A percentile compares a stretch with the other conserved stretches of the same genome.
These are phyloP conservation scores for Oenanthe melanoleuca DNA, from an alignment of 2,113 vertebrate genomes.

Conservation along the genomic window DNA sequence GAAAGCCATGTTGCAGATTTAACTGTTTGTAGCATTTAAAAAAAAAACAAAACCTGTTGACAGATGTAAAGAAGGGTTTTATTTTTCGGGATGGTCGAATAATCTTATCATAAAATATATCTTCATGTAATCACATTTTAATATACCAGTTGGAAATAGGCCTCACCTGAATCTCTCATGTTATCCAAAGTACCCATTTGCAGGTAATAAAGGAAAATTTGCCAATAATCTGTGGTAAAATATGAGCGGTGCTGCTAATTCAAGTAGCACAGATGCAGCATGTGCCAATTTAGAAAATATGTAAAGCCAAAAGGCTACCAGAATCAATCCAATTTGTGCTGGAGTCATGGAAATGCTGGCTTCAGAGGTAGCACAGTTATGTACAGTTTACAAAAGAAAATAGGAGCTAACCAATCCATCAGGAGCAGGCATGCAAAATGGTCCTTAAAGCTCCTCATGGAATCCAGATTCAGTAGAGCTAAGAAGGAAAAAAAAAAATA, in stretches of 20 bases:
- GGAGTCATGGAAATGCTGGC: background rate
- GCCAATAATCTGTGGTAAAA: constrained; percentile 45
- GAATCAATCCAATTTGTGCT: constrained; percentile 40
- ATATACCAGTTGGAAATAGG: background rate
- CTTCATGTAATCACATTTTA: background rate
- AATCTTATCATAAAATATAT: background rate
- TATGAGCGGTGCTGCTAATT: constrained; percentile 26
- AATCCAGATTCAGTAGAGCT: constrained; percentile 65
- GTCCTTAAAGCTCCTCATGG: constrained; percentile 60
- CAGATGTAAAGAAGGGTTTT: background rate
- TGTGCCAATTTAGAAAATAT: constrained; percentile 43
- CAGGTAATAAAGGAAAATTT: constrained; percentile 56
- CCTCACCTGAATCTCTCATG: background rate
- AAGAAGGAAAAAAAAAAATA: constrained; percentile 27
- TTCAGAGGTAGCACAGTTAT: background rate
- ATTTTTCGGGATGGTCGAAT: background rate
- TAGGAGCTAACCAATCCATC: constrained; percentile 25
- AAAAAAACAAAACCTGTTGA: background rate
- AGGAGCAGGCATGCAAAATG: constrained; percentile 18
- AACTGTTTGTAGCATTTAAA: background rate
- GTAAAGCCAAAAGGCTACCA: constrained; percentile 44
- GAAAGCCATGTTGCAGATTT: background rate
- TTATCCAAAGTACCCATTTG: constrained; percentile 16
- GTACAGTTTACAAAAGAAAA: constrained; percentile 27
- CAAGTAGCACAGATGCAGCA: constrained; percentile 23